phyloP scores from a whole-genome alignment of 2,888 invertebrate genomes.

The Antitype chi region DNA sequence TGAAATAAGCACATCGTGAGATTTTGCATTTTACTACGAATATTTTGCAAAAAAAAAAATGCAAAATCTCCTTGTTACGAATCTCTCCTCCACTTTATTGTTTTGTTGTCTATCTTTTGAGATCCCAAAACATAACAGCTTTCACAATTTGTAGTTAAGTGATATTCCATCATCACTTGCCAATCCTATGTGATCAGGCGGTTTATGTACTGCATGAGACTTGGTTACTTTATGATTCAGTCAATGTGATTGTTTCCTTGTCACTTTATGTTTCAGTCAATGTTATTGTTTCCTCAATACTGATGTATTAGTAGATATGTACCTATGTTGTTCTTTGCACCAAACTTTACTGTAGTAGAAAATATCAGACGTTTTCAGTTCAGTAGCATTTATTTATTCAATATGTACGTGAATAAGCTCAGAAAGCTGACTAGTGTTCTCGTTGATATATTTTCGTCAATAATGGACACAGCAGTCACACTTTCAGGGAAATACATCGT shows the following conservation, averaged over 20 bases:
- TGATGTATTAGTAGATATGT: not conserved
- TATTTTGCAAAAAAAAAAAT: too few relatives aligned
- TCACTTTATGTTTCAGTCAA: conserved; percentile 3
- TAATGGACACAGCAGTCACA: conserved; percentile 28
- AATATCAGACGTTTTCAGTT: not conserved
- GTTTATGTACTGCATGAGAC: not conserved
- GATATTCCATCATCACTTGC: not conserved
- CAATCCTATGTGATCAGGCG: not conserved
- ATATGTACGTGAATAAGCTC: not conserved
- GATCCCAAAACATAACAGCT: not conserved
- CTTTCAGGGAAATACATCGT: conserved; percentile 49
- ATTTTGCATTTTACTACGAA: too few relatives aligned
- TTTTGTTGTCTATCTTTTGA: not conserved
- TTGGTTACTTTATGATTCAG: not conserved
- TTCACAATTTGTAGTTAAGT: not conserved
- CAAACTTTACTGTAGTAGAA: not conserved
- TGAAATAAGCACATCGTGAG: not conserved
- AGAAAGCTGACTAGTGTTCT: not conserved
- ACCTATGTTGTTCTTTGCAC: not conserved
- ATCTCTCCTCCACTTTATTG: not conserved
- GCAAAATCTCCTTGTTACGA: not conserved
- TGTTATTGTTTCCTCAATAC: not conserved
- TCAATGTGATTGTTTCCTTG: too few relatives aligned
- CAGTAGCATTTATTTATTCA: not conserved
- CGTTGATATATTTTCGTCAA: conserved; percentile 30